These are phyloP conservation scores for Halcyon smyrnensis DNA, from an alignment of 2,797 vertebrate genomes.

Conservation along the genomic window DNA sequence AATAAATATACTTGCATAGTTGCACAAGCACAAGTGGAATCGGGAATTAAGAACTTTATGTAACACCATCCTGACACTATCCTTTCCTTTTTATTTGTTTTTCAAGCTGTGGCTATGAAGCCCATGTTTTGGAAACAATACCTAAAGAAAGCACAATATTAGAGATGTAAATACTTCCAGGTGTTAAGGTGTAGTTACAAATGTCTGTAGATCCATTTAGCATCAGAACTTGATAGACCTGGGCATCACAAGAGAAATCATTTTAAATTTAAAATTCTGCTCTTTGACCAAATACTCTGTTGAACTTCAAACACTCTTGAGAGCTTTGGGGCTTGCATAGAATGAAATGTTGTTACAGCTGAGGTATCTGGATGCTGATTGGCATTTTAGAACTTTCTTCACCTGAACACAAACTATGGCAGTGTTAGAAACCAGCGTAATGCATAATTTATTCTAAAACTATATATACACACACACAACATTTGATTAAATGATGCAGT, in stretches of 20 bases:
- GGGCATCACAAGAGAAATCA: not conserved
- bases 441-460: not conserved
- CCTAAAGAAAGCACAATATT: not conserved
- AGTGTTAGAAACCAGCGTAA: not conserved
- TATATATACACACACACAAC: no score
- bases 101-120: not conserved
- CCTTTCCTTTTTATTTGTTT: not conserved
- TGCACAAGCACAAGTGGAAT: not conserved
- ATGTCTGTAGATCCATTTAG: not conserved
- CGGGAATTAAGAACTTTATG: not conserved
- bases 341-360: not conserved
- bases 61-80: not conserved
- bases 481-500: not conserved
- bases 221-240: not conserved
- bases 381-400: not conserved
- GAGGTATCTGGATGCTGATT: not conserved
- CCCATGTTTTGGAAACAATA: not conserved
- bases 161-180: not conserved
- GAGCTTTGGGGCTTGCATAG: not conserved
- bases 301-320: not conserved
- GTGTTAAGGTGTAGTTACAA: not conserved
- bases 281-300: not conserved
- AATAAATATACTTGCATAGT: not conserved
- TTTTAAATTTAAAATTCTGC: not conserved
- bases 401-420: not conserved